Conservation (phyloP, 1,140 invertebrate species). For the Megalopta genalis region DNA sequence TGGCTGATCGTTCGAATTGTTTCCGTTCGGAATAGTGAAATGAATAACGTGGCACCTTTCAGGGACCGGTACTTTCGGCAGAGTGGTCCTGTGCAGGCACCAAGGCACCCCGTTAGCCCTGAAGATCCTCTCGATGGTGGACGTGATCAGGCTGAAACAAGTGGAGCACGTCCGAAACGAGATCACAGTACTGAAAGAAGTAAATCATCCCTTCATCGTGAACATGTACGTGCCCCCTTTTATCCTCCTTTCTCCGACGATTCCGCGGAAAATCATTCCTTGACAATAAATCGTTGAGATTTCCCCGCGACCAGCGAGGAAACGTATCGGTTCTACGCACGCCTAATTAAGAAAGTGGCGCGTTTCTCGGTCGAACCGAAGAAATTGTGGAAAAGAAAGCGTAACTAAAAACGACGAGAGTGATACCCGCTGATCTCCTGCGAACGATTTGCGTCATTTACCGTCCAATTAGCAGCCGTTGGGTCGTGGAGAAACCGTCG, state of each 20-base stretch:
- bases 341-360: conserved; percentile 37
- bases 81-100: conserved; percentile 92
- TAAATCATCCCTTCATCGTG: conserved; percentile 96
- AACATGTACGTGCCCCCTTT: conserved; percentile 91
- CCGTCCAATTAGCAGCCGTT: conserved; percentile 20
- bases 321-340: neutral
- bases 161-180: conserved; percentile 97
- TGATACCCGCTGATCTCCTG: neutral
- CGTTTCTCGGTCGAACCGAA: conserved; percentile 34
- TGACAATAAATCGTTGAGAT: too few relatives aligned
- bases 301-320: neutral
- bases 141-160: conserved; percentile 95
- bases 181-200: conserved; percentile 92
- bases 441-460: conserved; percentile 13
- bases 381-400: conserved; percentile 44
- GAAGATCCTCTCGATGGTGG: conserved; percentile 94
- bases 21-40: too few relatives aligned
- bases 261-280: too few relatives aligned
- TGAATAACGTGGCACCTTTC: conserved; percentile 67
- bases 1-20: too few relatives aligned
- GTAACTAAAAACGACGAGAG: conserved; percentile 17
- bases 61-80: conserved; percentile 97
- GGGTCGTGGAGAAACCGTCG: conserved; percentile 25
- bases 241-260: neutral
- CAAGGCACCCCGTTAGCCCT: conserved; percentile 86